Conservation (phyloP, 1,140 invertebrate genomes). For the Aphidius ervi region DNA sequence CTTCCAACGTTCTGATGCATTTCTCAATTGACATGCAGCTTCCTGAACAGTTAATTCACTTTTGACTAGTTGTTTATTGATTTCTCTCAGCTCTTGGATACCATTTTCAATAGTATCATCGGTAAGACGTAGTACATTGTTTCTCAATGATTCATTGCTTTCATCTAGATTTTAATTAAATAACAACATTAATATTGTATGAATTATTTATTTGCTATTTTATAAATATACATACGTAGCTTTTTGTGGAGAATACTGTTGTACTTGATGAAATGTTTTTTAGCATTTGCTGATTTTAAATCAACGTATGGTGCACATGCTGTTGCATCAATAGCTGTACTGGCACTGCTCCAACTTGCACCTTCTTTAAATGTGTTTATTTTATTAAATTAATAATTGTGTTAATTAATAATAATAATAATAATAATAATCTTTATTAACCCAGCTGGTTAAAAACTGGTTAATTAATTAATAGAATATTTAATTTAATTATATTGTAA, state of each 20-base stretch:
- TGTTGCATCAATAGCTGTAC: constrained; percentile 44
- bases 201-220: constrained; percentile 21
- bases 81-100: constrained; percentile 40
- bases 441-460: no score
- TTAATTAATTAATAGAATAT: background rate
- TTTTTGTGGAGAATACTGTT: constrained; percentile 52
- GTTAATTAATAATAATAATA: constrained; percentile 9
- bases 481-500: no score
- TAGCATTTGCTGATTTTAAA: constrained; percentile 36
- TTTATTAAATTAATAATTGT: background rate
- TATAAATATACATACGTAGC: constrained; percentile 38
- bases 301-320: constrained; percentile 44
- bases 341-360: constrained; percentile 41
- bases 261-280: constrained; percentile 45
- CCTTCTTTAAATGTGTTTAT: constrained; percentile 32
- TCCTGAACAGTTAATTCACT: constrained; percentile 49
- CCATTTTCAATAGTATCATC: constrained; percentile 37
- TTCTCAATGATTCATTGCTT: constrained; percentile 47
- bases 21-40: constrained; percentile 43
- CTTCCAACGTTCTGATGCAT: constrained; percentile 35
- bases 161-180: constrained; percentile 34
- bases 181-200: constrained; percentile 29
- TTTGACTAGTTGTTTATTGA: constrained; percentile 48
- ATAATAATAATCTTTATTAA: no score
- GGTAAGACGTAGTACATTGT: constrained; percentile 39